Percentiles rank a stretch among this genome's conserved stretches.
phyloP scores from a whole-genome alignment of 2,113 vertebrate species.

The Gavialis gangeticus region DNA sequence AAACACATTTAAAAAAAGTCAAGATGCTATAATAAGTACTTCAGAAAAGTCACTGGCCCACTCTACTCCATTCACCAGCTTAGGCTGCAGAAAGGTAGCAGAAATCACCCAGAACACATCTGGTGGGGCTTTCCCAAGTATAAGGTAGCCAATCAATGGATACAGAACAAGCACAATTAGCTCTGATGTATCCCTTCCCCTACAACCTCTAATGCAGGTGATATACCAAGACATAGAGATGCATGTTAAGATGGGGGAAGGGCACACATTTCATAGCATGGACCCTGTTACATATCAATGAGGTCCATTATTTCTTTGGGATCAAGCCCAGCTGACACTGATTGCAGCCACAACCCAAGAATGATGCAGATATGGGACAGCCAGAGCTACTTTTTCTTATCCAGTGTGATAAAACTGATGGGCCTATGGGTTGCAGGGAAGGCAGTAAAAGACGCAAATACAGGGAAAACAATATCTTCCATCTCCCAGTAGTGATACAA shows the following conservation, averaged over 20 bases:
- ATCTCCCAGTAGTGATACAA: not conserved
- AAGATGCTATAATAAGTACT: not conserved
- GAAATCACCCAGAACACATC: not conserved
- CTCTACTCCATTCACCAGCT: not conserved
- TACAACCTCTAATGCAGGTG: not conserved
- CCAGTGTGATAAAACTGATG: no score
- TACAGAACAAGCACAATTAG: not conserved
- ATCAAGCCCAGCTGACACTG: not conserved
- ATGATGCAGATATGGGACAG: not conserved
- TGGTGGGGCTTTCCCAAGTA: not conserved
- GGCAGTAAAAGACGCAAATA: not conserved
- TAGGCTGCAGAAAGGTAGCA: not conserved
- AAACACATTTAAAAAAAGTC: not conserved
- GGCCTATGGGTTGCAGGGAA: not conserved
- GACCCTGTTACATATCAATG: not conserved
- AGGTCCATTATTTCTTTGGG: not conserved
- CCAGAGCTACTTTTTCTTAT: not conserved
- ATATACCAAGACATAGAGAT: not conserved
- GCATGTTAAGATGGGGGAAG: not conserved
- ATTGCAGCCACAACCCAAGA: not conserved
- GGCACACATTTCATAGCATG: not conserved
- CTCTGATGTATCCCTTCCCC: not conserved
- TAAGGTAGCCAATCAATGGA: not conserved
- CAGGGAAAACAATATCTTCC: not conserved
- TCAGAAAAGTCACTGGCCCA: not conserved